phyloP scores from a whole-genome alignment of 2,797 vertebrate genomes.

The Myotis planiceps region DNA sequence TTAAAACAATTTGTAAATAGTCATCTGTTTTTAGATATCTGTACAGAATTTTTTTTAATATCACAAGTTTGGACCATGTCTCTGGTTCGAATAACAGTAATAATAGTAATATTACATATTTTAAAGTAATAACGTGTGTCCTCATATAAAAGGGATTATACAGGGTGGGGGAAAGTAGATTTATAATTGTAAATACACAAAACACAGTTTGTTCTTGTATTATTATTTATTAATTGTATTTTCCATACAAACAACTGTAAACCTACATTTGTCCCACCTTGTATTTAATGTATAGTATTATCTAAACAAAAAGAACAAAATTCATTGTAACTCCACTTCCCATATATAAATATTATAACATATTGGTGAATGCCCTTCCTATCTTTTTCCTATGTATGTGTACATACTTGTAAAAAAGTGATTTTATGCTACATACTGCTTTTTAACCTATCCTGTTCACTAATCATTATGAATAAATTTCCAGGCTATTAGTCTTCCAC shows the following conservation, averaged over 20 bases:
- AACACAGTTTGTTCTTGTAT: not conserved
- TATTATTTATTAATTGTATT: not conserved
- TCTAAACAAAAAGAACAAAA: not conserved
- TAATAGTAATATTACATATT: not conserved
- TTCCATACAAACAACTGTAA: not conserved
- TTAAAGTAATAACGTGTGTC: not conserved
- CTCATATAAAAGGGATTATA: not conserved
- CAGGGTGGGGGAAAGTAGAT: not conserved
- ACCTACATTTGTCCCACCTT: not conserved
- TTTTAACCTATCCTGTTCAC: constrained; percentile 33
- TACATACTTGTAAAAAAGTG: not conserved
- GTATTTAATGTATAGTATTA: not conserved
- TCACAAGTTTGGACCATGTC: not conserved
- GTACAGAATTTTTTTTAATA: not conserved
- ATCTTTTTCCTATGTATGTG: not conserved
- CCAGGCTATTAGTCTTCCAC: not conserved
- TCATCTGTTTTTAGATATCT: not conserved
- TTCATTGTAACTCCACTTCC: not conserved
- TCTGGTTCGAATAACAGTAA: not conserved
- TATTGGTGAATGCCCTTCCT: not conserved
- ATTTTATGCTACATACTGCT: not conserved
- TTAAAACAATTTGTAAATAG: constrained; percentile 21
- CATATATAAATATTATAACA: not conserved
- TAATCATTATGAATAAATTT: constrained; percentile 50
- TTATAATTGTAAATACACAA: not conserved